Evolutionary conservation across 2,888 invertebrate species (phyloP), one percentile per base, ranked within the genome.

Genomic region (Netelia inedita): DNA sequence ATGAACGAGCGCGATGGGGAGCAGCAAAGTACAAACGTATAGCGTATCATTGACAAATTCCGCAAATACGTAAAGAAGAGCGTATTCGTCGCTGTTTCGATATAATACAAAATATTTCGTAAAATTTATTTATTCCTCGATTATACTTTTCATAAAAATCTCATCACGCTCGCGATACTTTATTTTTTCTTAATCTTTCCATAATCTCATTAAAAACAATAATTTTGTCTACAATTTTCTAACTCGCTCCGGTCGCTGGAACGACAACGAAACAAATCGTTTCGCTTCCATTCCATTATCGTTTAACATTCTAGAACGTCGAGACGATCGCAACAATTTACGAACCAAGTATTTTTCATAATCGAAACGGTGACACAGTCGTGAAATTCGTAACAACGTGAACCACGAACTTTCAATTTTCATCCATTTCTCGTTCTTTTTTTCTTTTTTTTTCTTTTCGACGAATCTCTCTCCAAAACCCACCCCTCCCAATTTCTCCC

Each of bases 1-100:
- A 78, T 85, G 79, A 81, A 85, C 81, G 85, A 79, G 80, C 79
- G 80, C 78, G 75, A 74, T 82, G 46, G 79, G 79, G 74, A 85
- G 76, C 74, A 69, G 72, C 80, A 80, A 79, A 73, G 74, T 65
- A 76, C 57, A 73, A 78, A 53, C 10, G 41, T 78, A 68, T 28
- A 59, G 46, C 21, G 41, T 43, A 71, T 43, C 23, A 41, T 75
- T 23, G 50, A 50, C 35, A 69, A 43, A 19, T 35, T 78, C 57
- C 21, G 19, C 23, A 61, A 5, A 6, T 21, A 72, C 43, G 10
- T 21, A 65, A 11, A 43, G 16, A 61, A 23, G 46, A 46, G 68
- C 80, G 61, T 65, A 28, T 59, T 61, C 68, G 61, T 68, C 72
- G 43, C 43, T 57, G 78, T 50, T 72, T 14, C 35, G 63, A 55